Base-by-base conservation (phyloP, 2,797 vertebrate genomes). In the Lindbergichthys nudifrons region DNA sequence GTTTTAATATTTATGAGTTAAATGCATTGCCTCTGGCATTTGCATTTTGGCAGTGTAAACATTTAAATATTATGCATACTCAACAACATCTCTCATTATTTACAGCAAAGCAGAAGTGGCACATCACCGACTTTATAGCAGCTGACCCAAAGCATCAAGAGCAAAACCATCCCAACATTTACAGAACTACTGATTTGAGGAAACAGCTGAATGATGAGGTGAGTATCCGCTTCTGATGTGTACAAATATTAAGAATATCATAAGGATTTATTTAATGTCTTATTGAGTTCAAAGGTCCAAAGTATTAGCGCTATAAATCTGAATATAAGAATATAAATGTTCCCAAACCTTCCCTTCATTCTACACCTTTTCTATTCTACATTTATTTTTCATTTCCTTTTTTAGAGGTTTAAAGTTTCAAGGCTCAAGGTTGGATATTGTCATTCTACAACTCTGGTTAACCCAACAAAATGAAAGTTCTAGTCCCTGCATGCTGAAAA, bases 131-230 rank as follows among this genome's bases (percentile, higher is more conserved):
- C 50, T 53, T 14, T 26, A 52, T 14, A 58, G 21, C 42, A 18
- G 42, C 0, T 21, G 5, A 10, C 9, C 21, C 21, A 12, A 26
- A 16, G 59, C 59, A 12, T 23, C 48, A 51, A 51, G 19, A 51
- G 13, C 41, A 26, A 3, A 23, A 30, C 1, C 58, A 26, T 21
- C 21, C 58, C 0, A 18, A 62, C n/a, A 56, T 32, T 48, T 48
- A 62, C 15, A 47, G 59, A 13, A 62, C 10, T 30, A 30, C 42
- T 2, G 59, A 60, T 43, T n/a, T 13, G 11, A 48, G 45, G 60
- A 48, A 63, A 47, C 23, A 63, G 61, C 30, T 39, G n/a, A 50
- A 63, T 39, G 18, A 63, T 50, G 61, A 50, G 46, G 61, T 61
- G 58, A 45, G 58, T 8, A 19, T 18, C 54, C 12, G 54, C n/a